phyloP scores from a whole-genome alignment of 2,888 invertebrate genomes.

The Asteroscopus sphinx region DNA sequence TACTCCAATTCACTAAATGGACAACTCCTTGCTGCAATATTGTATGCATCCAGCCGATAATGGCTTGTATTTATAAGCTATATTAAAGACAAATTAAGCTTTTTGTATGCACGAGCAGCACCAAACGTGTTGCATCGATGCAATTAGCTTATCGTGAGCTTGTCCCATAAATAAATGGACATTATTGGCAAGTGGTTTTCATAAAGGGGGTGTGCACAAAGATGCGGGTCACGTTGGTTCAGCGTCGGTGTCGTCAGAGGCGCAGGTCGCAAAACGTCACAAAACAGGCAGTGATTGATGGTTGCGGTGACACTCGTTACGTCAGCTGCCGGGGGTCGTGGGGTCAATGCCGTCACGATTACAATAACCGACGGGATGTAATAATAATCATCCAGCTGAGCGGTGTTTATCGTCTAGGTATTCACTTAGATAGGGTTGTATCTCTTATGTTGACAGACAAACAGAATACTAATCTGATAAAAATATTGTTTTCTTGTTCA shows the following conservation, averaged over 20 bases:
- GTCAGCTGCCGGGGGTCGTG: constrained; percentile 78
- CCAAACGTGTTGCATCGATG: not conserved
- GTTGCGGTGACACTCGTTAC: constrained; percentile 83
- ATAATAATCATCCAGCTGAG: constrained; percentile 66
- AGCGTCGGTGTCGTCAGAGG: constrained; percentile 57
- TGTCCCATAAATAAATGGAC: constrained; percentile 6
- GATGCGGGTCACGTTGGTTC: constrained; percentile 45
- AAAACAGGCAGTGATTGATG: constrained; percentile 83
- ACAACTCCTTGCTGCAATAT: constrained; percentile 57
- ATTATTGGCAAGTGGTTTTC: not conserved
- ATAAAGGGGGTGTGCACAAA: constrained; percentile 29
- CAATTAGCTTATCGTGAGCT: not conserved
- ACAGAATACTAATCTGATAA: not conserved
- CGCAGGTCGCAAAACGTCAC: constrained; percentile 81
- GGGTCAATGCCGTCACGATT: constrained; percentile 85
- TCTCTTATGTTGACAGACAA: not conserved
- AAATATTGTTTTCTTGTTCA: not conserved
- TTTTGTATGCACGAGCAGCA: not conserved
- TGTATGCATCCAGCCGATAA: constrained; percentile 44
- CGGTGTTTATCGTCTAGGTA: constrained; percentile 52
- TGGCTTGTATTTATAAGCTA: not conserved
- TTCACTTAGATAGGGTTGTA: constrained; percentile 19
- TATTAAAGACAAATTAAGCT: constrained; percentile 1
- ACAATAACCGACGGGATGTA: constrained; percentile 73
- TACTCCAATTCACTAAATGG: constrained; percentile 64